Conservation (phyloP, 1,140 invertebrate species). For the Eueides isabella region DNA sequence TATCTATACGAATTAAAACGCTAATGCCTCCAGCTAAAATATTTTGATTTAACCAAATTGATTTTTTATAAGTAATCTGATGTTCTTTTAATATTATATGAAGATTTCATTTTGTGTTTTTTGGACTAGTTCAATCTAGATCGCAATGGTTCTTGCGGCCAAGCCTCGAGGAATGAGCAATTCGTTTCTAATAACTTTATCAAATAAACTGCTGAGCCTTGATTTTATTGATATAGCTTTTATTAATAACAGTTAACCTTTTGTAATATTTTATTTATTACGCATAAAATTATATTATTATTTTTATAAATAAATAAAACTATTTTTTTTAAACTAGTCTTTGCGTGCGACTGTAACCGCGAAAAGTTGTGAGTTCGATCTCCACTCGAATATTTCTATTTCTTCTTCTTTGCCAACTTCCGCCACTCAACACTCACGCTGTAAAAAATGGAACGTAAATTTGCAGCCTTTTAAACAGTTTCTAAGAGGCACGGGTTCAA, state of each 20-base stretch:
- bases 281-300: no score
- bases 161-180: not conserved
- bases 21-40: conserved; percentile 8
- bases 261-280: no score
- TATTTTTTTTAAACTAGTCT: no score
- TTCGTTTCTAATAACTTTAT: not conserved
- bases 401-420: no score
- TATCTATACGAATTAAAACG: not conserved
- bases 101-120: not conserved
- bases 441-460: no score
- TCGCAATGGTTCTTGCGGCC: not conserved
- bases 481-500: no score
- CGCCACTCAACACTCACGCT: no score
- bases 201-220: not conserved
- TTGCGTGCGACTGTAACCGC: no score
- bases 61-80: not conserved
- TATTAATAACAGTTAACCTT: not conserved
- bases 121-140: not conserved
- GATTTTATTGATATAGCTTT: not conserved
- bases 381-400: no score
- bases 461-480: no score
- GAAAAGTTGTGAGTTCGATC: no score
- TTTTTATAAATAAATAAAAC: no score
- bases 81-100: not conserved
- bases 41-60: not conserved